Percentiles rank a stretch among this genome's conserved stretches.
Conservation (phyloP, 2,113 vertebrate genomes). For the Paracanthobrama guichenoti region DNA sequence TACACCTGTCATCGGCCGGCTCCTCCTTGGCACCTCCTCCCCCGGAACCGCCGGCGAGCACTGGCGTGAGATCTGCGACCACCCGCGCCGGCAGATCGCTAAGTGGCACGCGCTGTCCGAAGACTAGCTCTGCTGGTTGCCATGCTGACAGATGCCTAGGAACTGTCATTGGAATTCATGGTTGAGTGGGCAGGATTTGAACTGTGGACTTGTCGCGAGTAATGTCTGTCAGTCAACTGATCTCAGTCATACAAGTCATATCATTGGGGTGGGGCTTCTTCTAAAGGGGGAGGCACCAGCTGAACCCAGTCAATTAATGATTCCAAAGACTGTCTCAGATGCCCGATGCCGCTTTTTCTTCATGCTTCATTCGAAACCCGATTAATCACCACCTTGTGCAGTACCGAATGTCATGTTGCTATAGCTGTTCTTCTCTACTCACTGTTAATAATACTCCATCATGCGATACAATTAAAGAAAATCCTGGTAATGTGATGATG, state of each 20-base stretch:
- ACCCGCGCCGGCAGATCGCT: slow-evolving; percentile 95
- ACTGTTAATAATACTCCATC: slow-evolving; percentile 67
- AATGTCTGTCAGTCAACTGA: slow-evolving; percentile 60
- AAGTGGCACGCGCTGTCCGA: slow-evolving; percentile 95
- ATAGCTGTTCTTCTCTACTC: slow-evolving; percentile 63
- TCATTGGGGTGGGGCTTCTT: slow-evolving; percentile 40
- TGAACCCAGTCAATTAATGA: slow-evolving; percentile 61
- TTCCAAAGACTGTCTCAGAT: slow-evolving; percentile 73
- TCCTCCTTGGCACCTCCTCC: slow-evolving; percentile 84
- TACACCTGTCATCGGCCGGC: slow-evolving; percentile 84
- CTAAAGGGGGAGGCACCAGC: slow-evolving; percentile 13
- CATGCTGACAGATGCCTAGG: slow-evolving; percentile 35
- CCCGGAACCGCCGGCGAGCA: slow-evolving; percentile 91
- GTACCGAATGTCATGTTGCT: slow-evolving; percentile 73
- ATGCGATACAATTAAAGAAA: slow-evolving; percentile 60
- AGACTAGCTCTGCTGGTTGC: slow-evolving; percentile 73
- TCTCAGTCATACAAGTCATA: slow-evolving; percentile 41
- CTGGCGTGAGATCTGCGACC: slow-evolving; percentile 98
- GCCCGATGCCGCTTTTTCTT: slow-evolving; percentile 62
- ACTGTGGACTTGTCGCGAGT: slow-evolving; percentile 55
- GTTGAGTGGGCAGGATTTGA: slow-evolving; percentile 36
- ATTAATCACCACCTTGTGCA: slow-evolving; percentile 65
- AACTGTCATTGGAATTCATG: slow-evolving; percentile 46
- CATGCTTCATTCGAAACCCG: slow-evolving; percentile 63
- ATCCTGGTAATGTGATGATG: slow-evolving; percentile 64